phyloP scores from a whole-genome alignment of 2,888 invertebrate species.

The Nemotelus pantherinus region DNA sequence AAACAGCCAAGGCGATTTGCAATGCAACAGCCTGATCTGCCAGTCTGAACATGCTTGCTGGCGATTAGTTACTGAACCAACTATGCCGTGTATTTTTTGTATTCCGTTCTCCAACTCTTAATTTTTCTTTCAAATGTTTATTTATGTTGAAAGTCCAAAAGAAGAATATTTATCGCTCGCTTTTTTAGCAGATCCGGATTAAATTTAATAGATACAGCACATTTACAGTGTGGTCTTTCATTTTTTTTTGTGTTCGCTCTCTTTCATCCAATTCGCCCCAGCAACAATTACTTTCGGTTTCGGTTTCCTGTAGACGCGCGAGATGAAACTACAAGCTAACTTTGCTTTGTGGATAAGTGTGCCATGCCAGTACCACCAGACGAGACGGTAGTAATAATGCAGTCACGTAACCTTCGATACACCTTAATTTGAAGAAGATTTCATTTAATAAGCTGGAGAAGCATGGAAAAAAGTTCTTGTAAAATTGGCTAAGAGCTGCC shows the following conservation, averaged over 20 bases:
- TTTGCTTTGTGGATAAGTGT: not conserved
- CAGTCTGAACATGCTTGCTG: no score
- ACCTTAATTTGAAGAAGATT: not conserved
- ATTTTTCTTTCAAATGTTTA: not conserved
- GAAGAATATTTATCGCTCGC: not conserved
- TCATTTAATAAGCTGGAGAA: not conserved
- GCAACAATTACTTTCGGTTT: conserved; percentile 35
- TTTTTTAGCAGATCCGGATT: conserved; percentile 14
- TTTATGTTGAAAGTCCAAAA: not conserved
- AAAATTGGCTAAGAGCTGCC: no score
- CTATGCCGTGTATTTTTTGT: not conserved
- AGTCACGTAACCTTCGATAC: not conserved
- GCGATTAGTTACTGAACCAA: no score
- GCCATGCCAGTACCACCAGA: no score
- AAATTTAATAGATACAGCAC: conserved; percentile 13
- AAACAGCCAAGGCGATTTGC: not conserved
- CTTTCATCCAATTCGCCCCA: conserved; percentile 1
- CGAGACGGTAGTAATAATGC: not conserved
- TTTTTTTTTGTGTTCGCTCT: not conserved
- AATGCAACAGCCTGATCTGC: no score
- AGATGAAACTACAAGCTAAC: not conserved
- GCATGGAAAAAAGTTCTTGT: no score
- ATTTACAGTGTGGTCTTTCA: not conserved
- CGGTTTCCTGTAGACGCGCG: not conserved
- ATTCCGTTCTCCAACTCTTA: not conserved